phyloP scores from a whole-genome alignment of 2,113 vertebrate species.

The Eonycteris spelaea region DNA sequence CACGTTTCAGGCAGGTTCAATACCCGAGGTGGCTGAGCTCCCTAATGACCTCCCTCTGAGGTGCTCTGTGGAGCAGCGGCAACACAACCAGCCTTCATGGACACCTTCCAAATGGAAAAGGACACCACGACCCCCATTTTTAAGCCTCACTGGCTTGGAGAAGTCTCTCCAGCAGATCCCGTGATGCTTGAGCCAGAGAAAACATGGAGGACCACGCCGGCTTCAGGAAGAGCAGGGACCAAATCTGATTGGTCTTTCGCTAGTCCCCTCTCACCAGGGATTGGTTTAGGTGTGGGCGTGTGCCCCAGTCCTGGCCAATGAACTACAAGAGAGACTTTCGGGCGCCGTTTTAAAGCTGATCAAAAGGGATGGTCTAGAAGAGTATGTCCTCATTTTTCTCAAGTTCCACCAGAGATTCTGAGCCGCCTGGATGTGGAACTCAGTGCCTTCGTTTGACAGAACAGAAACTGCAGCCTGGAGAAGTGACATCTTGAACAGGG shows the following conservation, averaged over 20 bases:
- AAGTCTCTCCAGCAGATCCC: background rate
- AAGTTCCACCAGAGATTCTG: background rate
- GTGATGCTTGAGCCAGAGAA: accelerated
- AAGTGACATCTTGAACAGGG: background rate
- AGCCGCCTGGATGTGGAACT: background rate
- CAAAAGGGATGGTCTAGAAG: background rate
- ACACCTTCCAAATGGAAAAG: background rate
- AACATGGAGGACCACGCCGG: accelerated
- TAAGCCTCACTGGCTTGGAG: background rate
- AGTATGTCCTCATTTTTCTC: accelerated
- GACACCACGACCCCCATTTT: background rate
- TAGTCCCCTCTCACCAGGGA: background rate
- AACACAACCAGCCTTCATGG: background rate
- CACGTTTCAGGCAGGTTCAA: background rate
- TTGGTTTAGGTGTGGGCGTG: background rate
- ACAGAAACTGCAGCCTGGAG: background rate
- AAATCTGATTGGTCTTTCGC: background rate
- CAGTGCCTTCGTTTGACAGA: background rate
- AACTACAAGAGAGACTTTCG: background rate
- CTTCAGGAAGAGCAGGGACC: background rate
- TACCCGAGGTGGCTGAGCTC: background rate
- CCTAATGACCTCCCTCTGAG: background rate
- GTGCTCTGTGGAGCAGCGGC: background rate
- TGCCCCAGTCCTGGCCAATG: background rate
- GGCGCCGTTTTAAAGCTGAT: background rate